Conservation (phyloP, 2,113 vertebrate genomes). For the Tupaia tana region DNA sequence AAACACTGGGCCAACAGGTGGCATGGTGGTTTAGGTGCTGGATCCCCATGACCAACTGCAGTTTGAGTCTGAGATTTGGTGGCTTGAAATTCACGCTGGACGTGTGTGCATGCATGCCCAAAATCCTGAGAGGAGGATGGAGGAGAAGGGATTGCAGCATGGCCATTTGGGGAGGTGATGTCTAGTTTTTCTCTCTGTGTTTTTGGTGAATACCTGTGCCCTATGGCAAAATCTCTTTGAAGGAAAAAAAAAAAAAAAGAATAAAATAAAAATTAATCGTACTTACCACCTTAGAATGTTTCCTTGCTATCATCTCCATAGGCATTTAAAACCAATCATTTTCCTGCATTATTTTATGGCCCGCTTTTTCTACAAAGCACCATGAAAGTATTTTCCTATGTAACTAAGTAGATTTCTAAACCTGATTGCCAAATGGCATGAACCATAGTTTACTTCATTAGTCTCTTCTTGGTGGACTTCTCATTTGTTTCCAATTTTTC, state of each 20-base stretch:
- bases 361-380: not conserved
- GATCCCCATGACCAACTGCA: too few relatives aligned
- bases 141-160: too few relatives aligned
- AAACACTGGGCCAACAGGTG: too few relatives aligned
- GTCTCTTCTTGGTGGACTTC: not conserved
- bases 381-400: not conserved
- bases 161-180: too few relatives aligned
- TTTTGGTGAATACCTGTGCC: too few relatives aligned
- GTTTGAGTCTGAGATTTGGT: too few relatives aligned
- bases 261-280: not conserved
- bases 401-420: not conserved
- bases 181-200: too few relatives aligned
- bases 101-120: too few relatives aligned
- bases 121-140: too few relatives aligned
- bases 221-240: too few relatives aligned
- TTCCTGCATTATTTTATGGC: not conserved
- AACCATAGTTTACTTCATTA: not conserved
- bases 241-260: not conserved
- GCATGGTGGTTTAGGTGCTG: too few relatives aligned
- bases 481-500: not conserved
- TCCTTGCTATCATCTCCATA: not conserved
- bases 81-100: too few relatives aligned
- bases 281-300: not conserved
- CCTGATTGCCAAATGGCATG: not conserved
- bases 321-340: not conserved